phyloP scores from a whole-genome alignment of 1,140 invertebrate species.

The Macrobrachium rosenbergii region DNA sequence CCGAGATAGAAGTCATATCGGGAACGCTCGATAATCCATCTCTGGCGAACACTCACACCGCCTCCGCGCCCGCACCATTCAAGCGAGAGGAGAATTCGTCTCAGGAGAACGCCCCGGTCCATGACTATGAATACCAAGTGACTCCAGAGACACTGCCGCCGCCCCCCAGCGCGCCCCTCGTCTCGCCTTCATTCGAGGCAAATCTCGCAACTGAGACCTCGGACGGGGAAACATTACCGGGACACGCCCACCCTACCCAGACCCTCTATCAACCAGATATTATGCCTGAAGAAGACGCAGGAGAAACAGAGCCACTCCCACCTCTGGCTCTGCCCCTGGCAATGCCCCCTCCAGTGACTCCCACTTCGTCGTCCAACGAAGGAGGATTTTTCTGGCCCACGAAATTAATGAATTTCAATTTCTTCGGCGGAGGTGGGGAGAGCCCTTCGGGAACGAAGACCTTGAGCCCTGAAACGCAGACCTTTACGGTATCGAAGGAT shows the following conservation, averaged over 20 bases:
- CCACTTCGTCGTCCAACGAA: too few species aligned
- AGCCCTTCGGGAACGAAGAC: too few species aligned
- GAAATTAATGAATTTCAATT: too few species aligned
- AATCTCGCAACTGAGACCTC: background rate
- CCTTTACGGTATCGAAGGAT: too few species aligned
- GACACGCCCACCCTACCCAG: background rate
- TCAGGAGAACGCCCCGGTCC: slow-evolving; percentile 7
- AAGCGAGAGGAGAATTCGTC: slow-evolving; percentile 16
- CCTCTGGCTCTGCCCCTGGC: background rate
- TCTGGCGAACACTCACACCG: background rate
- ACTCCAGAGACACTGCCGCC: slow-evolving; percentile 31
- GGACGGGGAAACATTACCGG: background rate
- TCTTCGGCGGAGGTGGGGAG: too few species aligned
- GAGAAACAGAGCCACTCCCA: background rate
- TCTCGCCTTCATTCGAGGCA: slow-evolving; percentile 9
- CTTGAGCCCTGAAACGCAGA: too few species aligned
- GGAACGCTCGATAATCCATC: too few species aligned
- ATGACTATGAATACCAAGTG: slow-evolving; percentile 52
- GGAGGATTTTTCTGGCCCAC: too few species aligned
- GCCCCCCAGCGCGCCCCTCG: background rate
- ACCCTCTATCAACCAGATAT: background rate
- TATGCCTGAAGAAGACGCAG: background rate
- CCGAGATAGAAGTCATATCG: too few species aligned
- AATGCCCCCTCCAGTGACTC: too few species aligned
- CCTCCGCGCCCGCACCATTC: background rate